A percentile compares a stretch with the other conserved stretches of the same genome.
These are phyloP conservation scores for Petrolisthes cinctipes DNA, from an alignment of 2,888 invertebrate genomes.

Conservation along the genomic window DNA sequence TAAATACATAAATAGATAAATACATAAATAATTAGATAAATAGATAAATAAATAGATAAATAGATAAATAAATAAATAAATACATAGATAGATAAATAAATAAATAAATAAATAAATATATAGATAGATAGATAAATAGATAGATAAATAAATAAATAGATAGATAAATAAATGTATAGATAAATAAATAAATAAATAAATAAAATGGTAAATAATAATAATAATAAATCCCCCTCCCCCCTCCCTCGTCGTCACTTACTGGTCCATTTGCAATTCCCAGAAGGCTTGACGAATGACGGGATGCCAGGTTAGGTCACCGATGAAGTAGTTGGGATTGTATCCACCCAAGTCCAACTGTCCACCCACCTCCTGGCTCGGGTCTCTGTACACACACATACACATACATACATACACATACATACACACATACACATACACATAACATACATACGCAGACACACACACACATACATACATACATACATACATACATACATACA, in stretches of 20 bases:
- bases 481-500: neutral
- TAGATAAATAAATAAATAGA: no score
- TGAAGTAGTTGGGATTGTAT: conserved; percentile 72
- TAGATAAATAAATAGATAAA: no score
- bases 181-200: no score
- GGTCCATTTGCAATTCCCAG: conserved; percentile 72
- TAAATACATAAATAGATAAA: no score
- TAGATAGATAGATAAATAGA: no score
- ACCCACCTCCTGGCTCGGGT: conserved; percentile 35
- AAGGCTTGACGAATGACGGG: conserved; percentile 72
- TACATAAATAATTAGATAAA: no score
- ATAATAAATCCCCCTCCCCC: neutral
- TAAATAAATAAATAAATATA: no score
- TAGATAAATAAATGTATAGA: no score
- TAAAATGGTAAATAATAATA: no score
- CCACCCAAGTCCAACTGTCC: conserved; percentile 70
- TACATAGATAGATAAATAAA: no score
- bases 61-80: no score
- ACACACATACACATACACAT: neutral
- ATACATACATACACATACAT: no score
- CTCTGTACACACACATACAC: conserved; percentile 66
- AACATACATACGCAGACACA: neutral
- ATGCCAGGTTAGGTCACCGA: conserved; percentile 73
- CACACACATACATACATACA: conserved; percentile 17
- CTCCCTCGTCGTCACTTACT: neutral